Conservation (phyloP, 2,888 invertebrate genomes). For the Zhuqinia jingwanae region DNA sequence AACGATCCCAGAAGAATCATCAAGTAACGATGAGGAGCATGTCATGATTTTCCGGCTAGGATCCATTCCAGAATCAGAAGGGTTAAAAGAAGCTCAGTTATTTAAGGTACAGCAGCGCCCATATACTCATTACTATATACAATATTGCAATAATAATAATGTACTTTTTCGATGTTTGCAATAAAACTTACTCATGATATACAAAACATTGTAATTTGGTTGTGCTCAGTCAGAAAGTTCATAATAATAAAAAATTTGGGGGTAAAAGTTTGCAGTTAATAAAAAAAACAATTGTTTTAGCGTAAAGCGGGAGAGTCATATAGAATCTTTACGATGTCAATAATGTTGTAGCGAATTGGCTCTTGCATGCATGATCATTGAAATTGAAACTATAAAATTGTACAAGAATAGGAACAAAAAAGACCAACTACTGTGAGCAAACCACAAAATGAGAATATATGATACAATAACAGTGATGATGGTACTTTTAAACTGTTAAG, state of each 20-base stretch:
- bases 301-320: constrained; percentile 46
- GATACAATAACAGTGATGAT: constrained; percentile 25
- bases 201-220: no score
- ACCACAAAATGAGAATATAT: constrained; percentile 32
- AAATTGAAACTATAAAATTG: background rate
- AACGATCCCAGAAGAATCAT: constrained; percentile 96
- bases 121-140: no score
- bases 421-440: background rate
- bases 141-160: no score
- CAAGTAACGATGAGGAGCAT: constrained; percentile 95
- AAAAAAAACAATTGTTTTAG: constrained; percentile 34
- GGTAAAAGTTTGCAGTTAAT: background rate
- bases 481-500: constrained; percentile 18
- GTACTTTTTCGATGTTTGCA: background rate
- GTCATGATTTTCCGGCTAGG: constrained; percentile 94
- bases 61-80: constrained; percentile 87
- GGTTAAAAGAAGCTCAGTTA: constrained; percentile 88
- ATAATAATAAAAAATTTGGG: background rate
- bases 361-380: constrained; percentile 11
- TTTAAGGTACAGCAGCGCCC: constrained; percentile 86
- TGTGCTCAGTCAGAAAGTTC: background rate
- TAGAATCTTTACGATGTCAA: constrained; percentile 57
- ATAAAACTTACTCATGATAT: background rate
- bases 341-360: constrained; percentile 27
- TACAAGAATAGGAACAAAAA: background rate